These are phyloP conservation scores for Polypedilum pembai DNA, from an alignment of 1,140 invertebrate species.

Conservation along the genomic window DNA sequence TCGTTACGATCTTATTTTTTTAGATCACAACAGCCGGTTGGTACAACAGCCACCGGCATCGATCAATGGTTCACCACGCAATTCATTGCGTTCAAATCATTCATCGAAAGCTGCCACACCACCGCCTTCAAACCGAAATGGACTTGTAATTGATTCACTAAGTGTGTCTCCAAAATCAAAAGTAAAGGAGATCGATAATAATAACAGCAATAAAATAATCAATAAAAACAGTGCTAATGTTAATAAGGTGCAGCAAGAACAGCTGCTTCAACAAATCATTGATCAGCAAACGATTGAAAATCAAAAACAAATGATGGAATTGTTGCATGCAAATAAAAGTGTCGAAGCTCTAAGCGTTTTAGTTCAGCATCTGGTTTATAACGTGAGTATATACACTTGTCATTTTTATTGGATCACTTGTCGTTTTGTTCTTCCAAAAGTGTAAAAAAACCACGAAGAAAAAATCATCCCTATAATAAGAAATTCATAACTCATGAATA, in stretches of 20 bases:
- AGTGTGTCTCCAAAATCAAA: slow-evolving; percentile 1
- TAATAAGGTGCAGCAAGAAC: not conserved
- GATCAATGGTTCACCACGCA: not conserved
- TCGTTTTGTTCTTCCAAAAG: not conserved
- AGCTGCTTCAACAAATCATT: slow-evolving; percentile 30
- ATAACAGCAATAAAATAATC: not conserved
- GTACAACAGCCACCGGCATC: not conserved
- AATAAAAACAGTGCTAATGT: slow-evolving; percentile 4
- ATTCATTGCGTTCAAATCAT: not conserved
- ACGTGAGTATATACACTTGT: slow-evolving; percentile 48
- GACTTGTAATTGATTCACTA: not conserved
- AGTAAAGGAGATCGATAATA: not conserved
- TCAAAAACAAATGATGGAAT: not conserved
- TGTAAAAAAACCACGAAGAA: not conserved
- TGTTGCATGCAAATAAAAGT: slow-evolving; percentile 43
- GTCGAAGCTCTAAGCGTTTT: slow-evolving; percentile 61
- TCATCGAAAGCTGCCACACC: not conserved
- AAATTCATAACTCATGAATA: slow-evolving; percentile 1
- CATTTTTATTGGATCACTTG: not conserved
- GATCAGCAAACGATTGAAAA: slow-evolving; percentile 29
- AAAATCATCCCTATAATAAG: not conserved
- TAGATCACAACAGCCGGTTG: not conserved
- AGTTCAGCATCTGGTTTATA: slow-evolving; percentile 61
- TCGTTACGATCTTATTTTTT: not conserved
- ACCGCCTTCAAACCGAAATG: not conserved